These are phyloP conservation scores for Rhagologus leucostigma DNA, from an alignment of 2,113 vertebrate species.

Conservation along the genomic window DNA sequence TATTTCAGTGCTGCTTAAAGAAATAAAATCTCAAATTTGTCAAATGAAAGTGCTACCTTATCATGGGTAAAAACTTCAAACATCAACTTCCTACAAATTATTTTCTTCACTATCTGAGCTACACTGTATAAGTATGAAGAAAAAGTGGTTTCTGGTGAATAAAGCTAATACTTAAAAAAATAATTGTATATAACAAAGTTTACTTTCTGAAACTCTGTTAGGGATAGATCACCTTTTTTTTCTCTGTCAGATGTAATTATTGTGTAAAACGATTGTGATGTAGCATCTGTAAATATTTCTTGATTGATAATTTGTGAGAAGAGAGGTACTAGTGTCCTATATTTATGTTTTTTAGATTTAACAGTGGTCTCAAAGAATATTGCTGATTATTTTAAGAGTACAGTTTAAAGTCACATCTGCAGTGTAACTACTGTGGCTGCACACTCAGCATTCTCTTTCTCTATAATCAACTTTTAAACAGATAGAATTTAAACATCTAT, in stretches of 20 bases:
- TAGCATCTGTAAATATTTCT: background rate
- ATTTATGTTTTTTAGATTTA: background rate
- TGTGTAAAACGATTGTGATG: background rate
- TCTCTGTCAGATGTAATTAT: background rate
- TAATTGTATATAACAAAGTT: background rate
- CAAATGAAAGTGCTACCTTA: background rate
- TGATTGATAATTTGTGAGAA: background rate
- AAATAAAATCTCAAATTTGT: background rate
- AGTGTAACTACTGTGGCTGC: background rate
- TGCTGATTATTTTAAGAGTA: background rate
- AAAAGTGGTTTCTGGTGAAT: background rate
- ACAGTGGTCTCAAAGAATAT: background rate
- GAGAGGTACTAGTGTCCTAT: accelerated
- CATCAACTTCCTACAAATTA: background rate
- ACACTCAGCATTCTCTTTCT: background rate
- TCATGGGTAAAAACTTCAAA: background rate
- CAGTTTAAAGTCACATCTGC: background rate
- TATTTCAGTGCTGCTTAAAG: background rate
- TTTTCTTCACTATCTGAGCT: background rate
- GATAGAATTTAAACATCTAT: background rate
- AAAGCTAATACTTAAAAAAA: background rate
- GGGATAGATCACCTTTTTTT: background rate
- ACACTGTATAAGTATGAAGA: background rate
- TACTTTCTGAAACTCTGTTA: background rate
- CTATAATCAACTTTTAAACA: background rate